Conservation (phyloP, 1,140 invertebrate genomes). For the Oryzaephilus surinamensis region DNA sequence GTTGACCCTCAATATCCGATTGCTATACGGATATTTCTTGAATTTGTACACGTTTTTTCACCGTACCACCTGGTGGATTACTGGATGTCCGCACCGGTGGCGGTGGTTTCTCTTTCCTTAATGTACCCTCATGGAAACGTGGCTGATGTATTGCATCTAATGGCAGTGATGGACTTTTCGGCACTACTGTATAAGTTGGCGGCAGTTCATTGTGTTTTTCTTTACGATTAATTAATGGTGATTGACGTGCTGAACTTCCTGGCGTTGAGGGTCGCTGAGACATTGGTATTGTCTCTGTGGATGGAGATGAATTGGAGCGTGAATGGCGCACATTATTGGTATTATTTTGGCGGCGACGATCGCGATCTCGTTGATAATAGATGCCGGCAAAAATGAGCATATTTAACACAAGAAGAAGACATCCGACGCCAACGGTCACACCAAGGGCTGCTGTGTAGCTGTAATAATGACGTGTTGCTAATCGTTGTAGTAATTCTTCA, state of each 20-base stretch:
- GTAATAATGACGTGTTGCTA: slow-evolving; percentile 47
- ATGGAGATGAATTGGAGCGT: slow-evolving; percentile 21
- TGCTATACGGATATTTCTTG: slow-evolving; percentile 57
- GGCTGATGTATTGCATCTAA: slow-evolving; percentile 6
- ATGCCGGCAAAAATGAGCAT: slow-evolving; percentile 80
- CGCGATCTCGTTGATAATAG: slow-evolving; percentile 66
- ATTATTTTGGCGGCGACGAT: slow-evolving; percentile 33
- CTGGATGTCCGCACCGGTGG: slow-evolving; percentile 35
- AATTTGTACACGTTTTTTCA: slow-evolving; percentile 55
- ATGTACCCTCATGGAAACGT: slow-evolving; percentile 21
- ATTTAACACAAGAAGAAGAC: slow-evolving; percentile 75
- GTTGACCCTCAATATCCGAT: slow-evolving; percentile 14
- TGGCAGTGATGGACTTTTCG: slow-evolving; percentile 18
- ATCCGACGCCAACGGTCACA: slow-evolving; percentile 81
- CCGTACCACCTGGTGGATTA: slow-evolving; percentile 36
- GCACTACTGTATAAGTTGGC: slow-evolving; percentile 39
- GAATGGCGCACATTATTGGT: slow-evolving; percentile 5
- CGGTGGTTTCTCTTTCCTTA: slow-evolving; percentile 28
- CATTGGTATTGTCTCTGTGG: slow-evolving; percentile 36
- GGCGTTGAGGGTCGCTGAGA: slow-evolving; percentile 33
- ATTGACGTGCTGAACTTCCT: slow-evolving; percentile 26
- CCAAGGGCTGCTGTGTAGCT: slow-evolving; percentile 72
- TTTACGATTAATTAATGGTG: slow-evolving; percentile 16
- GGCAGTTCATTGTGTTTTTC: slow-evolving; percentile 36
- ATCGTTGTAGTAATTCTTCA: slow-evolving; percentile 41